phyloP scores from a whole-genome alignment of 2,113 vertebrate genomes.

The Arizona elegans region DNA sequence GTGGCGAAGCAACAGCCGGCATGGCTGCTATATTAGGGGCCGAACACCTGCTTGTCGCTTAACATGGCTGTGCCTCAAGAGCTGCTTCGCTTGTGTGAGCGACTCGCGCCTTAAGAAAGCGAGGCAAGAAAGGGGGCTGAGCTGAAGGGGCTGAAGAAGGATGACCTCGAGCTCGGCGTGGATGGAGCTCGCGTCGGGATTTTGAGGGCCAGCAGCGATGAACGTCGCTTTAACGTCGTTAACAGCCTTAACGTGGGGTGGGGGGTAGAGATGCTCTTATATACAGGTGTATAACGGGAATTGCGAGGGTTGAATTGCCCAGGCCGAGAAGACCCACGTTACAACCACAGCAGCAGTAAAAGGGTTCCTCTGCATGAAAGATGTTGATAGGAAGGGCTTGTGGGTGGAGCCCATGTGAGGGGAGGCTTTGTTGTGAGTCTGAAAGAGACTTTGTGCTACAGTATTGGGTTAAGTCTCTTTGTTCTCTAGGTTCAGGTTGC shows the following conservation, averaged over 20 bases:
- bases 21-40: neutral
- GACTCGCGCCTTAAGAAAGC: neutral
- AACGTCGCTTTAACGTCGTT: neutral
- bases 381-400: slow-evolving; percentile 1
- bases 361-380: neutral
- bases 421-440: slow-evolving; percentile 8
- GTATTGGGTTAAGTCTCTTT: slow-evolving; percentile 1
- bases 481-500: slow-evolving; percentile 18
- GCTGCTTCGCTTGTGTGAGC: neutral
- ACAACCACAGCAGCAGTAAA: neutral
- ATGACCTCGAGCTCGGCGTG: neutral
- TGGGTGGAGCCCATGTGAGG: slow-evolving; percentile 15
- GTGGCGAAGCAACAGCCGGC: neutral
- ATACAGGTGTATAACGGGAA: neutral
- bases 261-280: neutral
- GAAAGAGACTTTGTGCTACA: slow-evolving; percentile 30
- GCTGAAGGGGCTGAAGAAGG: neutral
- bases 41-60: neutral
- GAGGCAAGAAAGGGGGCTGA: neutral
- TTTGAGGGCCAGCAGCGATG: neutral
- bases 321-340: neutral
- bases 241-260: neutral
- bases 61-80: neutral
- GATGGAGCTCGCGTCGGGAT: neutral
- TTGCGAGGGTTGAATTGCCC: neutral